Base-by-base conservation (phyloP, 2,113 vertebrate species). In the Donacobius atricapilla region DNA sequence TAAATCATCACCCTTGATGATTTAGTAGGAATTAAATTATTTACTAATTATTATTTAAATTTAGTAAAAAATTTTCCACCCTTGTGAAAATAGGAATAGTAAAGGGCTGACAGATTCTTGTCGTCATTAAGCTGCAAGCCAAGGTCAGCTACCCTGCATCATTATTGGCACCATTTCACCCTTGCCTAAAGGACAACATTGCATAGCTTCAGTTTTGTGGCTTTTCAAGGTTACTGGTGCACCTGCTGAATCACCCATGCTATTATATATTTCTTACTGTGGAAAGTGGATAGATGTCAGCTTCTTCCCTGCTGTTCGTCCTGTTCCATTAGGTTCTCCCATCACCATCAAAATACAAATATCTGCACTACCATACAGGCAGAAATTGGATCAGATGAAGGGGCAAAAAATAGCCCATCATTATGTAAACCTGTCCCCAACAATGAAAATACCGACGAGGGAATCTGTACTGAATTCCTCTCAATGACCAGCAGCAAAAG, bases 321-420 rank as follows among this genome's bases (percentile, higher is more conserved):
- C 63, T 80, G 45, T 58, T 28, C 54, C 58, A 53, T 50, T 48
- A 33, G 24, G 27, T 73, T 63, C 66, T 72, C 27, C 45, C 40
- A 57, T 60, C 63, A 31, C 42, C 63, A 66, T 45, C 0, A 0
- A 80, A 47, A 21, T 40, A 47, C 0, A 0, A 66, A 53, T 65
- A 45, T 24, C 57, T 1, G 0, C 27, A 30, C 42, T 35, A 31
- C 45, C 18, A 37, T 3, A 37, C 6, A 31, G 40, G 42, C 66
- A 66, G 70, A 79, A 91, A 90, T 1, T 35, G 47, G 42, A 76
- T 39, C 0, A 0, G 57, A 50, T 24, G 5, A 77, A 65, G 24
- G 35, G 44, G 75, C 7, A 72, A 68, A 79, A 95, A 90, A 51
- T 3, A 56, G 21, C 5, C 7, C 39, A 64, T 11, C 45, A 72